A percentile compares a stretch with the other conserved stretches of the same genome.
Conservation (phyloP, 2,113 vertebrate species). For the Lonchura striata region DNA sequence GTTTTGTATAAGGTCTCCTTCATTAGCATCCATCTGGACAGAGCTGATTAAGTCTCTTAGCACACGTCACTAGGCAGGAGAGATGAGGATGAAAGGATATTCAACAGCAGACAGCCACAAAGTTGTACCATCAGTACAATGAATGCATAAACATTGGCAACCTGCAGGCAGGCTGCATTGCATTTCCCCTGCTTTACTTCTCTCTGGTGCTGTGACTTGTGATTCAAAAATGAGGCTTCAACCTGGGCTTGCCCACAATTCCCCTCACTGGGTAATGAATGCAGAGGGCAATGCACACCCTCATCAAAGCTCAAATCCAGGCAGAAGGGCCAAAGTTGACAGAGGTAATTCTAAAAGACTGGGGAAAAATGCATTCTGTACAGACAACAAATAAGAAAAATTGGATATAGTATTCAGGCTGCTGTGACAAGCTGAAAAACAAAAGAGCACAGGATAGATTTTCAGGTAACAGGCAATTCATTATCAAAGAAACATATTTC, state of each 20-base stretch:
- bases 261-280: not conserved
- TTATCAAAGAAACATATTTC: constrained; percentile 4
- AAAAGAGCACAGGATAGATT: not conserved
- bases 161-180: not conserved
- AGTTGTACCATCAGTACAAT: not conserved
- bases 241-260: not conserved
- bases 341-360: not conserved
- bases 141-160: not conserved
- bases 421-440: not conserved
- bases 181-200: not conserved
- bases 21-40: constrained; percentile 67
- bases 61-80: constrained; percentile 39
- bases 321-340: not conserved
- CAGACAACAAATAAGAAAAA: constrained; percentile 29
- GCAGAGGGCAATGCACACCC: not conserved
- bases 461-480: constrained; percentile 1
- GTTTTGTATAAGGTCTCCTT: constrained; percentile 53
- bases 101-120: constrained; percentile 21
- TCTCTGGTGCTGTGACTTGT: not conserved
- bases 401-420: not conserved
- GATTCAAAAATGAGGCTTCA: not conserved
- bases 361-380: not conserved
- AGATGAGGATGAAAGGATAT: constrained; percentile 56
- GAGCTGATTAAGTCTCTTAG: constrained; percentile 56
- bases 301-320: not conserved